These are phyloP conservation scores for Pelecanus crispus DNA, from an alignment of 2,113 vertebrate genomes.

Conservation along the genomic window DNA sequence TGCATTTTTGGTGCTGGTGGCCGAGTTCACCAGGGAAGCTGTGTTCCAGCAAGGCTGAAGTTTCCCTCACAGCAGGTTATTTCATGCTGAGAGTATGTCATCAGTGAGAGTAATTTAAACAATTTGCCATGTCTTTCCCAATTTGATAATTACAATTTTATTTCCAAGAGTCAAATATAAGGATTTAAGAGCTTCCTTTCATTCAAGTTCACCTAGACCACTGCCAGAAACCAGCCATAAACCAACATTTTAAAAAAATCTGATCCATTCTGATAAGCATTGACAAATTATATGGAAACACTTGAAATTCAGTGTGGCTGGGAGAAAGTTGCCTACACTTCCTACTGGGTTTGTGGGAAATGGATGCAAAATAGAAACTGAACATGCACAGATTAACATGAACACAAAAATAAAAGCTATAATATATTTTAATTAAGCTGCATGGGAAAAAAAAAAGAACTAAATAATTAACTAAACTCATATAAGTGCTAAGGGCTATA, in stretches of 20 bases:
- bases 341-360: not conserved
- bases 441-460: not conserved
- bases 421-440: not conserved
- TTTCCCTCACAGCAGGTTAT: not conserved
- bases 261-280: not conserved
- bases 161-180: not conserved
- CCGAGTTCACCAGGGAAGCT: not conserved
- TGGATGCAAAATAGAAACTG: not conserved
- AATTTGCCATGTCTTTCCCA: not conserved
- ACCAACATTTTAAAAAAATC: not conserved
- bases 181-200: not conserved
- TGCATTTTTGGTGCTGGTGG: not conserved
- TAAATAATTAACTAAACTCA: not conserved
- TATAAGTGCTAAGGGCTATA: not conserved
- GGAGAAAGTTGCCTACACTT: constrained; percentile 7
- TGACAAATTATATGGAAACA: not conserved
- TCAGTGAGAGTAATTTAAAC: not conserved
- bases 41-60: not conserved
- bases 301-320: constrained; percentile 17
- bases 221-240: not conserved
- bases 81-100: not conserved
- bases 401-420: not conserved
- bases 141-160: not conserved
- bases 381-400: not conserved
- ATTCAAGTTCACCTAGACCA: not conserved